A percentile compares a stretch with the other conserved stretches of the same genome.
Conservation (phyloP, 1,140 invertebrate species). For the Hyphantria cunea region DNA sequence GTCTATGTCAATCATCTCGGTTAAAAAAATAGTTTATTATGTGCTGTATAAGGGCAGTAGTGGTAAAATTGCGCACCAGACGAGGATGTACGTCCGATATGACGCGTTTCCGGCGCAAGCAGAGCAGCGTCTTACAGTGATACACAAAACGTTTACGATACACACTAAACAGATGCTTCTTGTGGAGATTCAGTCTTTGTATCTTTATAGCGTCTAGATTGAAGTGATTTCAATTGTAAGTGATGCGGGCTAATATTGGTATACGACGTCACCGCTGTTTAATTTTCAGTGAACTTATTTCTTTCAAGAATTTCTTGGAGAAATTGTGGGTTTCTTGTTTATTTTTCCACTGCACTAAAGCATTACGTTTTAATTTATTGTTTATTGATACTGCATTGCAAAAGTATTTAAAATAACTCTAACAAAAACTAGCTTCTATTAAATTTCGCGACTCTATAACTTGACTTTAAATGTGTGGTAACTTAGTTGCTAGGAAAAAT, state of each 20-base stretch:
- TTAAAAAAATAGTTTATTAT: too few relatives aligned
- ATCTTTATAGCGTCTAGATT: slow-evolving; percentile 21
- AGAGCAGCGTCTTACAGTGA: slow-evolving; percentile 49
- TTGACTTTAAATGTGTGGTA: too few relatives aligned
- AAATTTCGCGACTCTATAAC: too few relatives aligned
- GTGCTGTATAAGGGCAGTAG: slow-evolving; percentile 52
- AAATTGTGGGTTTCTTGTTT: neutral
- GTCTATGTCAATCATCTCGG: too few relatives aligned
- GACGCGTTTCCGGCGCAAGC: slow-evolving; percentile 64
- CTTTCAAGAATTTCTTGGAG: neutral
- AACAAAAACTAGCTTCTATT: too few relatives aligned
- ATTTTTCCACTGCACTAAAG: neutral
- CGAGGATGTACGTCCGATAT: slow-evolving; percentile 73
- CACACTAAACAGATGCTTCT: slow-evolving; percentile 19
- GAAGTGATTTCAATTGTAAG: slow-evolving; percentile 26
- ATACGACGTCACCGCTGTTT: slow-evolving; percentile 15
- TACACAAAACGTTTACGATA: neutral
- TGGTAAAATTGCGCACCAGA: slow-evolving; percentile 61
- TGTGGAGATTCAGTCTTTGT: slow-evolving; percentile 9
- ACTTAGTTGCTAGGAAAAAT: too few relatives aligned
- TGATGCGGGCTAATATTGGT: slow-evolving; percentile 22
- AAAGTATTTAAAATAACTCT: too few relatives aligned
- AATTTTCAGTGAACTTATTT: slow-evolving; percentile 2
- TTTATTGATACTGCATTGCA: too few relatives aligned
- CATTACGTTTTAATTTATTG: too few relatives aligned